These are phyloP conservation scores for Chloebia gouldiae DNA, from an alignment of 2,113 vertebrate species.

Conservation along the genomic window DNA sequence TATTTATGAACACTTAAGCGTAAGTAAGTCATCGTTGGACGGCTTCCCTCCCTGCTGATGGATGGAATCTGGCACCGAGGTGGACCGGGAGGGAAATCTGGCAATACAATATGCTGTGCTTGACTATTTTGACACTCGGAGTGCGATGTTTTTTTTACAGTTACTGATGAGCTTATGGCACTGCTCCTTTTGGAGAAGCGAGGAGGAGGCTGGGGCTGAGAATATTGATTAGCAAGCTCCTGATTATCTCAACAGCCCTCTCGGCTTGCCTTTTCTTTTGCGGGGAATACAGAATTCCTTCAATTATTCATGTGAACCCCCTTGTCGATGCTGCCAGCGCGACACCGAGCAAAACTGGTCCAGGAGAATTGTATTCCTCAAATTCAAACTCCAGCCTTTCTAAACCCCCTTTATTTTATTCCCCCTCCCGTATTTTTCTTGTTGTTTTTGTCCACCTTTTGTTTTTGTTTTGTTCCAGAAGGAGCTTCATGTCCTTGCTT, in stretches of 20 bases:
- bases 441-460: slow-evolving; percentile 10
- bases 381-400: not conserved
- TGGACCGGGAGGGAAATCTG: slow-evolving; percentile 67
- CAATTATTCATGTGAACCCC: slow-evolving; percentile 87
- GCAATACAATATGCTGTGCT: slow-evolving; percentile 77
- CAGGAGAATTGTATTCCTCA: slow-evolving; percentile 54
- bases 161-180: slow-evolving; percentile 80
- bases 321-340: slow-evolving; percentile 74
- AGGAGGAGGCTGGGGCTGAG: slow-evolving; percentile 66
- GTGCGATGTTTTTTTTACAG: slow-evolving; percentile 80
- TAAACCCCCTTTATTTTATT: slow-evolving; percentile 28
- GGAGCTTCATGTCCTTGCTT: slow-evolving; percentile 88
- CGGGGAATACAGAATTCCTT: slow-evolving; percentile 81
- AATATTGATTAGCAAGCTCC: slow-evolving; percentile 89
- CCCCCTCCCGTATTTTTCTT: not conserved
- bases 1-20: slow-evolving; percentile 79
- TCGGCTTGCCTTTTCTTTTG: slow-evolving; percentile 69
- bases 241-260: slow-evolving; percentile 83
- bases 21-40: slow-evolving; percentile 75
- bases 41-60: slow-evolving; percentile 76
- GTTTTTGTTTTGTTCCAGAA: slow-evolving; percentile 79
- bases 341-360: slow-evolving; percentile 68
- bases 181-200: slow-evolving; percentile 74
- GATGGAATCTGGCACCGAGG: slow-evolving; percentile 76
- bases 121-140: slow-evolving; percentile 78